phyloP scores from a whole-genome alignment of 35 echinoderm and acorn worm species.

The Eucidaris tribuloides region DNA sequence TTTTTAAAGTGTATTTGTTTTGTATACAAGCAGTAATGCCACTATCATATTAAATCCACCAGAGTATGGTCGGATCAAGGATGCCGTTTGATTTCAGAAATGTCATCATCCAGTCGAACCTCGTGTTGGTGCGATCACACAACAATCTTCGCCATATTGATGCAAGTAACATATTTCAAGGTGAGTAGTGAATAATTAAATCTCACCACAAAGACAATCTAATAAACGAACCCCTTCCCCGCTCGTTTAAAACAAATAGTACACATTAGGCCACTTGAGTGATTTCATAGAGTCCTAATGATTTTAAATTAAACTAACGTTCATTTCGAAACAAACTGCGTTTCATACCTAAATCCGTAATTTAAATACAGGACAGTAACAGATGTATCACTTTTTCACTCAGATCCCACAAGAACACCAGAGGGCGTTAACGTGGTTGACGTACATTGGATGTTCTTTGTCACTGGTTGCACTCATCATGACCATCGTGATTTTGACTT shows the following conservation, averaged over 20 bases:
- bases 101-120: neutral
- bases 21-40: no score
- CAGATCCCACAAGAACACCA: constrained; percentile 7
- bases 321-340: neutral
- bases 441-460: constrained; percentile 32
- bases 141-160: constrained; percentile 45
- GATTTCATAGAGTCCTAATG: neutral
- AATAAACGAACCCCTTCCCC: no score
- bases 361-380: neutral
- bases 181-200: neutral
- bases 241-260: neutral
- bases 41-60: no score
- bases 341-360: neutral
- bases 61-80: neutral
- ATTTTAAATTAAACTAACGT: no score
- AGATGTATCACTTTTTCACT: neutral
- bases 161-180: constrained; percentile 33
- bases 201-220: no score
- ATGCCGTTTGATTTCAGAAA: neutral
- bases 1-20: no score
- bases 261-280: neutral
- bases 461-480: constrained; percentile 26
- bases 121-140: constrained; percentile 30
- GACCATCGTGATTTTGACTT: neutral
- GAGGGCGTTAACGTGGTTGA: constrained; percentile 21